Evolutionary conservation across 2,888 invertebrate species (phyloP).

Genomic region (Arge pagana): DNA sequence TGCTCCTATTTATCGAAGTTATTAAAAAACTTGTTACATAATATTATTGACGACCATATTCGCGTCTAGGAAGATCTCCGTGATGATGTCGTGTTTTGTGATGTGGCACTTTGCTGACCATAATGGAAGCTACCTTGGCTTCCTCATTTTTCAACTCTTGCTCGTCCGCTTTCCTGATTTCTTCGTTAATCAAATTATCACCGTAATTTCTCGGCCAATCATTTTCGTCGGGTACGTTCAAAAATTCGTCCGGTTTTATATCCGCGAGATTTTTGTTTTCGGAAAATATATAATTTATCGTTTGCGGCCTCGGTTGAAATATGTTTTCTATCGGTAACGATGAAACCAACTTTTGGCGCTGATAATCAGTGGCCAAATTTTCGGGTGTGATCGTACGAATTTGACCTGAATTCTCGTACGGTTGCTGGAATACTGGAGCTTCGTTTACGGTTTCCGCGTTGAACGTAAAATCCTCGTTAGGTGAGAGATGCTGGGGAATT

Average conservation of each 20-base stretch:
- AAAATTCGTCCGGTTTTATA: background rate
- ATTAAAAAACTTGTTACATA: no score
- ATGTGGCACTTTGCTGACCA: constrained; percentile 42
- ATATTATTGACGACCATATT: background rate
- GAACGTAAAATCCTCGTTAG: constrained; percentile 8
- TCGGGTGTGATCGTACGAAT: background rate
- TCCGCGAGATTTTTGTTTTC: background rate
- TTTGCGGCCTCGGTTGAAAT: constrained; percentile 42
- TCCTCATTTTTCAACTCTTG: constrained; percentile 20
- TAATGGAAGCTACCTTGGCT: constrained; percentile 43
- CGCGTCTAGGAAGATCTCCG: constrained; percentile 28
- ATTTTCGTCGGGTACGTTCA: constrained; percentile 8
- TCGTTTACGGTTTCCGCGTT: background rate
- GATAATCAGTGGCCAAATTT: background rate
- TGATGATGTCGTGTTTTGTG: constrained; percentile 48
- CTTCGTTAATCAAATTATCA: constrained; percentile 30
- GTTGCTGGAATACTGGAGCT: background rate
- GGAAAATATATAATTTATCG: constrained; percentile 40
- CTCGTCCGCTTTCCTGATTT: constrained; percentile 26
- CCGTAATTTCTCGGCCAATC: constrained; percentile 29
- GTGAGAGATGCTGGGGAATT: constrained; percentile 7
- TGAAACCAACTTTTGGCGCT: background rate
- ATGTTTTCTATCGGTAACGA: constrained; percentile 35
- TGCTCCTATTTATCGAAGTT: background rate
- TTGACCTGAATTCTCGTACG: background rate